phyloP scores from a whole-genome alignment of 2,888 invertebrate genomes.

The Lamellibrachia satsuma region DNA sequence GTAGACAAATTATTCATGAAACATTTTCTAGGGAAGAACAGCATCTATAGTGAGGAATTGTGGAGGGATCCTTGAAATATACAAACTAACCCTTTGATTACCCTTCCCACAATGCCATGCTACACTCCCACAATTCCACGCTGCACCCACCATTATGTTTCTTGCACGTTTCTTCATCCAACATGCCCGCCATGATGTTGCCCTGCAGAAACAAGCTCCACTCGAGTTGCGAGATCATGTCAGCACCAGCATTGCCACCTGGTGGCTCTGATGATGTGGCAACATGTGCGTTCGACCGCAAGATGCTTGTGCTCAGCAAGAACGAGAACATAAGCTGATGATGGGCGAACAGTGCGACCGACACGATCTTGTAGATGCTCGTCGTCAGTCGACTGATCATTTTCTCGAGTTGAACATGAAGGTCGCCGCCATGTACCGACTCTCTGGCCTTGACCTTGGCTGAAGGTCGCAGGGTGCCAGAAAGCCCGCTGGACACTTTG shows the following conservation, averaged over 20 bases:
- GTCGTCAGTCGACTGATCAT: constrained; percentile 30
- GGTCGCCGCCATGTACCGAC: neutral
- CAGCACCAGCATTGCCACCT: constrained; percentile 36
- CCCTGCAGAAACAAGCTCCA: constrained; percentile 63
- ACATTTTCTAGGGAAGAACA: too few relatives aligned
- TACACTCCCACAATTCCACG: neutral
- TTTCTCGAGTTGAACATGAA: neutral
- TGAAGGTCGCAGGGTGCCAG: constrained; percentile 33
- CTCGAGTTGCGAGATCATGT: constrained; percentile 50
- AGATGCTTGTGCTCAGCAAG: constrained; percentile 60
- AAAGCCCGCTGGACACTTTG: neutral
- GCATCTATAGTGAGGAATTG: too few relatives aligned
- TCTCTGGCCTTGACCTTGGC: neutral
- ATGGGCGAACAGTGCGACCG: constrained; percentile 61
- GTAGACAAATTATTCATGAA: too few relatives aligned
- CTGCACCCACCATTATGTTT: constrained; percentile 53
- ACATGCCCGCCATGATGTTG: constrained; percentile 56
- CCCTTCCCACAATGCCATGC: neutral
- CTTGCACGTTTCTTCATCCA: constrained; percentile 50
- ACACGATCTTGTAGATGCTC: constrained; percentile 49
- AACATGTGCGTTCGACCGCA: constrained; percentile 43
- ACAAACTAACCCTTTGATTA: too few relatives aligned
- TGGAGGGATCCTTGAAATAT: too few relatives aligned
- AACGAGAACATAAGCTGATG: constrained; percentile 65
- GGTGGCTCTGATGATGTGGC: neutral